Conservation (phyloP, 2,797 vertebrate genomes). For the Peromyscus melanophrys region DNA sequence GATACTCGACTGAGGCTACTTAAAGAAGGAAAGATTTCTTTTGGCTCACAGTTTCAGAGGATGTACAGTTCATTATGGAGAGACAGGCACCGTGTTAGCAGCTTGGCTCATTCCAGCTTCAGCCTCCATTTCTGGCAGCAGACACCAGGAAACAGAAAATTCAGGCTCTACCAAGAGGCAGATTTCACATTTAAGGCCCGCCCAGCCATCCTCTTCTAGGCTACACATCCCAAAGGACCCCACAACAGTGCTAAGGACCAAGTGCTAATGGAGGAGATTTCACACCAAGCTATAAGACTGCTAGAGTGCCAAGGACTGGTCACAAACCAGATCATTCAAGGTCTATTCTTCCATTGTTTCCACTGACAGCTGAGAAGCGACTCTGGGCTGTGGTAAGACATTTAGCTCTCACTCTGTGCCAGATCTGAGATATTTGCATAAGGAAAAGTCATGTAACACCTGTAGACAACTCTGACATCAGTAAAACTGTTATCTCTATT, state of each 20-base stretch:
- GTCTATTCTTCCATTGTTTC: not conserved
- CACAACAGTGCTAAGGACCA: not conserved
- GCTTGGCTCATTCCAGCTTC: not conserved
- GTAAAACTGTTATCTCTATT: not conserved
- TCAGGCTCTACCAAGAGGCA: not conserved
- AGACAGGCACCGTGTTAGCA: not conserved
- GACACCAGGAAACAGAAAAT: not conserved
- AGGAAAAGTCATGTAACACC: not conserved
- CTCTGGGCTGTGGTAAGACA: not conserved
- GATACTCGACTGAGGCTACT: not conserved
- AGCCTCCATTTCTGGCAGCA: not conserved
- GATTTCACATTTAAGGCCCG: not conserved
- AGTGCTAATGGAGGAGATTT: not conserved
- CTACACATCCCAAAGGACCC: not conserved
- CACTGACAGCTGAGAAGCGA: not conserved
- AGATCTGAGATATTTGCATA: not conserved
- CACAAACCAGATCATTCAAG: not conserved
- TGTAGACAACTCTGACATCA: not conserved
- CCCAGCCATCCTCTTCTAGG: not conserved
- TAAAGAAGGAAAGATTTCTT: not conserved
- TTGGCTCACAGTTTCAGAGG: not conserved
- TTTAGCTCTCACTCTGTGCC: not conserved
- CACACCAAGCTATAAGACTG: not conserved
- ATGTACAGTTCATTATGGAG: too few relatives aligned
- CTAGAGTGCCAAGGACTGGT: not conserved